These are phyloP conservation scores for Drosophila ezoana DNA, from an alignment of 2,888 invertebrate species.

Conservation along the genomic window DNA sequence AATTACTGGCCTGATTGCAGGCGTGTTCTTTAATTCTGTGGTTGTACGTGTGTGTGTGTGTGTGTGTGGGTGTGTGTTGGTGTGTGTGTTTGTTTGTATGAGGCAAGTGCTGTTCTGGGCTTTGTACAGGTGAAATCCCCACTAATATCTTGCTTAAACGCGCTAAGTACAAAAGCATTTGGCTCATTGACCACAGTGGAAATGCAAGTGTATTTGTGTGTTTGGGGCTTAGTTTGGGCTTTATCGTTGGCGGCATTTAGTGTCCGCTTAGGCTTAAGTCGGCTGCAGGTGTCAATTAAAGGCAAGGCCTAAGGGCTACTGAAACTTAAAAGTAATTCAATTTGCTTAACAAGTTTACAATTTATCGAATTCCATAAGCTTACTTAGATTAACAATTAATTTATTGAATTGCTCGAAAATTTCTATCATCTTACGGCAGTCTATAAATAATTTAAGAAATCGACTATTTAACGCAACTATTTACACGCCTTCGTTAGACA, in stretches of 20 bases:
- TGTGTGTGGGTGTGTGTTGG: constrained; percentile 10
- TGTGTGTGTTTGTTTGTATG: constrained; percentile 5
- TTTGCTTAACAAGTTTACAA: constrained; percentile 69
- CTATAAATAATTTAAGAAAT: constrained; percentile 37
- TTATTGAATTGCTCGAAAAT: constrained; percentile 60
- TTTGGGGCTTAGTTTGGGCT: constrained; percentile 31
- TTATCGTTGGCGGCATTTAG: constrained; percentile 28
- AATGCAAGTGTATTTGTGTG: constrained; percentile 27
- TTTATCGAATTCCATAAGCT: constrained; percentile 35
- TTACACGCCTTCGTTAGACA: constrained; percentile 56
- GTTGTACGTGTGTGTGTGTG: constrained; percentile 8
- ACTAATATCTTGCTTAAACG: constrained; percentile 61
- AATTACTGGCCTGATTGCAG: constrained; percentile 53
- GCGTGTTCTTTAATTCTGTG: constrained; percentile 35
- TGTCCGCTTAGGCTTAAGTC: constrained; percentile 51
- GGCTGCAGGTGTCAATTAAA: constrained; percentile 44
- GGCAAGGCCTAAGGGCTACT: constrained; percentile 53
- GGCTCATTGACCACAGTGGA: constrained; percentile 61
- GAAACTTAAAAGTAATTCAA: constrained; percentile 72
- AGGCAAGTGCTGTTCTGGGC: constrained; percentile 46
- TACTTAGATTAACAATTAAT: constrained; percentile 54
- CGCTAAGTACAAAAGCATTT: constrained; percentile 78
- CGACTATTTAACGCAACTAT: constrained; percentile 50
- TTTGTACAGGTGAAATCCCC: constrained; percentile 70
- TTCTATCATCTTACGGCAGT: constrained; percentile 78